Evolutionary conservation across 2,113 vertebrate genomes (phyloP).

Genomic region (Microtus oregoni): DNA sequence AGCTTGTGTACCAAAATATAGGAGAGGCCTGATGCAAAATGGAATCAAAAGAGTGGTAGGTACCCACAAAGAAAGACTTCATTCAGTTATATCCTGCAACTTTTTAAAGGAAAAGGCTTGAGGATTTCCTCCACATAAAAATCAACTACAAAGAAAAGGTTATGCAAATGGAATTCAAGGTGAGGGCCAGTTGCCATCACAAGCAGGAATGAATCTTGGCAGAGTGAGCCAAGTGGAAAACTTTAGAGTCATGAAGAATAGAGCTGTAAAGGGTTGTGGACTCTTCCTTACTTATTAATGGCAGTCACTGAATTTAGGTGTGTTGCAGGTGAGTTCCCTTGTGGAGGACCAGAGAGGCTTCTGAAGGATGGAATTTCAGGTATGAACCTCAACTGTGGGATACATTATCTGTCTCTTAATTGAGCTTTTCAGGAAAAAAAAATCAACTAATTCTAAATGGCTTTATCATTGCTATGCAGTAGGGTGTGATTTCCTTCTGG

Average conservation of each 20-base stretch:
- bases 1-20: background rate
- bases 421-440: background rate
- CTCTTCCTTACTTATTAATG: background rate
- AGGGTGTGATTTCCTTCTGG: background rate
- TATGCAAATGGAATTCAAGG: background rate
- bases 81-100: background rate
- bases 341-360: background rate
- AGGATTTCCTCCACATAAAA: background rate
- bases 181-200: accelerated
- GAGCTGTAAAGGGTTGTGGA: background rate
- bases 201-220: background rate
- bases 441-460: background rate
- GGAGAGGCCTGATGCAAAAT: background rate
- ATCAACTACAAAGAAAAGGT: background rate
- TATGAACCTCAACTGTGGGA: too few species aligned
- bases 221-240: background rate
- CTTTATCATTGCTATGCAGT: background rate
- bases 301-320: background rate
- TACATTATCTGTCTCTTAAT: background rate
- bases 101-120: background rate
- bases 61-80: background rate
- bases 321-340: background rate
- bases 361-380: background rate
- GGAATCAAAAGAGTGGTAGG: background rate
- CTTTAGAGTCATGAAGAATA: background rate